Conservation (phyloP, 2,888 invertebrate genomes). For the Cerastis leucographa region DNA sequence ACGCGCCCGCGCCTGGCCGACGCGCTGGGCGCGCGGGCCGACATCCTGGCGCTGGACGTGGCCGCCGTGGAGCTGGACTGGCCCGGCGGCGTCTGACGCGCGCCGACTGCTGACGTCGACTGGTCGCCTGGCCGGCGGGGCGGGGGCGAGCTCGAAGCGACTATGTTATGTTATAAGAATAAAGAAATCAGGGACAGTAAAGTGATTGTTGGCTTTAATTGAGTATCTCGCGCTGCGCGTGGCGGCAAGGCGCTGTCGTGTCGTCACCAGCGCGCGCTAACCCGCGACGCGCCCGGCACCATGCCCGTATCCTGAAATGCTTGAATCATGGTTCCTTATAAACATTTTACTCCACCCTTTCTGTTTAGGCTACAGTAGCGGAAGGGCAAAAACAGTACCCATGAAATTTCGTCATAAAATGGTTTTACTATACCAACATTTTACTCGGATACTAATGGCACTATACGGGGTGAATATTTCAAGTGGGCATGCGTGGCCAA, state of each 20-base stretch:
- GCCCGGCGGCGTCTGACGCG: constrained; percentile 90
- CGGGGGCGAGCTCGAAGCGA: not conserved
- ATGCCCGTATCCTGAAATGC: too few relatives aligned
- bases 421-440: too few relatives aligned
- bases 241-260: not conserved
- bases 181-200: not conserved
- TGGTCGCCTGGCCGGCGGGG: not conserved
- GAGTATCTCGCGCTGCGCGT: not conserved
- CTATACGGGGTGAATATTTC: too few relatives aligned
- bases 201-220: not conserved
- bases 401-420: too few relatives aligned
- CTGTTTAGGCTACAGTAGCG: too few relatives aligned
- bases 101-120: not conserved
- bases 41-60: constrained; percentile 98
- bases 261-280: too few relatives aligned
- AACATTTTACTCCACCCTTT: too few relatives aligned
- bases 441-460: too few relatives aligned
- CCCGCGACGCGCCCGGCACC: too few relatives aligned
- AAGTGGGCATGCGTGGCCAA: too few relatives aligned
- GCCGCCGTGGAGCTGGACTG: constrained; percentile 93
- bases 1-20: constrained; percentile 94
- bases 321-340: too few relatives aligned
- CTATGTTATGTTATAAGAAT: constrained; percentile 10
- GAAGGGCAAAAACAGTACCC: too few relatives aligned
- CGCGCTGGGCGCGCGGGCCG: constrained; percentile 93